Evolutionary conservation across 2,888 invertebrate genomes (phyloP), one percentile per base, ranked within the genome.

Genomic region (Tetanocera ferruginea): DNA sequence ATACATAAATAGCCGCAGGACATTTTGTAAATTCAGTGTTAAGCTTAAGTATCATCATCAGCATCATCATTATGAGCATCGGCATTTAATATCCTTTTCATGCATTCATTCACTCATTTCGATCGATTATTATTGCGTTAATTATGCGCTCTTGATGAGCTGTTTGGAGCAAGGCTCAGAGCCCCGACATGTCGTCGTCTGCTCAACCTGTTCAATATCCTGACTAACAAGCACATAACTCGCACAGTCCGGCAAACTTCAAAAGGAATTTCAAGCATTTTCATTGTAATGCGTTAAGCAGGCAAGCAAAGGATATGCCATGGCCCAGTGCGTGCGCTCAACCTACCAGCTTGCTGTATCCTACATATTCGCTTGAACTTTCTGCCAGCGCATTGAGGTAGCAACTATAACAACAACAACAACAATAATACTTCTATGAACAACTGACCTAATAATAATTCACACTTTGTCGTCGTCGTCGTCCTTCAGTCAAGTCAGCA

Each of bases 1-100:
- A 60, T 74, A 43, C 79, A 79, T 77, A 81, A 81, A 81, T 81
- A 79, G 80, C 81, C 76, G 77, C 78, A 79, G 81, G 81, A 81
- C 78, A 78, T 74, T 74, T 74, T 25, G 49, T 74, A 62, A 74
- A 43, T 64, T 31, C 43, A 9, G 60, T 49, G 43, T 43, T 43
- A 43, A 43, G 43, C 43, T 43, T 11, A 11, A 43, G 43, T 14
- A 43, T 60, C 73, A 51, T 55, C 55, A 5, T 17, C 23, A 51
- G 17, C 62, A 23, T 11, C 43, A 72, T 60, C 73, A 51, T 55
- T 19, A 5, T 17, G n/a, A 51, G 17, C 62, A 23, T 11, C 43
- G 60, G 73, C 62, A 28, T 62, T 74, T 28, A 62, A 74, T 60
- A 25, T 49, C 60, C 60, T 55, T 55, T 74, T 72, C 71, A 71